These are phyloP conservation scores for Ochropleura leucogaster DNA, from an alignment of 2,888 invertebrate species.

Conservation along the genomic window DNA sequence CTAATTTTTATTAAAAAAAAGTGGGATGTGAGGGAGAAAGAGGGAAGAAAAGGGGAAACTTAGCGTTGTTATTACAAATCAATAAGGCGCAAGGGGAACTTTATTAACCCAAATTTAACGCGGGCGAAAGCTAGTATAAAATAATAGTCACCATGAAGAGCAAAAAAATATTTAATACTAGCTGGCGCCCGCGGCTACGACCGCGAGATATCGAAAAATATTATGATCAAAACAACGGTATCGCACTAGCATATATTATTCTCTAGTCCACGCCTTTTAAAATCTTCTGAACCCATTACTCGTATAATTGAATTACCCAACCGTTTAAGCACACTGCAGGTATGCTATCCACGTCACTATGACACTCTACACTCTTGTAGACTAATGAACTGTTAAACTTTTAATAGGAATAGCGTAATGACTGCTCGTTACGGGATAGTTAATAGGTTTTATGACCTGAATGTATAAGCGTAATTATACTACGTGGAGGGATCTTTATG, in stretches of 20 bases:
- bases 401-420: constrained; percentile 34
- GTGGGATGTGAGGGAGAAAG: too few species aligned
- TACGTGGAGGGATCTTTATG: constrained; percentile 3
- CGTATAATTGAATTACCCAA: constrained; percentile 24
- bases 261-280: neutral
- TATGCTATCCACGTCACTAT: constrained; percentile 25
- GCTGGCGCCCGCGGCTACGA: too few species aligned
- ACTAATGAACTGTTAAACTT: constrained; percentile 50
- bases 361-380: constrained; percentile 5
- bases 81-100: too few species aligned
- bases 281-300: neutral
- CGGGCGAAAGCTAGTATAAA: too few species aligned
- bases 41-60: too few species aligned
- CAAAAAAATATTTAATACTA: too few species aligned
- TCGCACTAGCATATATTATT: neutral
- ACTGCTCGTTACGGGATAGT: constrained; percentile 37
- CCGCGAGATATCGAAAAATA: too few species aligned
- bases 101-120: too few species aligned
- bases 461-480: constrained; percentile 31
- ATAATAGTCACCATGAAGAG: too few species aligned
- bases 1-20: too few species aligned
- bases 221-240: neutral
- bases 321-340: constrained; percentile 15
- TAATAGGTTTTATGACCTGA: constrained; percentile 53
- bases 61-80: too few species aligned